Evolutionary conservation across 2,888 invertebrate genomes (phyloP), one percentile per base, ranked within the genome.

Genomic region (Kuschelorhynchus macadamiae): DNA sequence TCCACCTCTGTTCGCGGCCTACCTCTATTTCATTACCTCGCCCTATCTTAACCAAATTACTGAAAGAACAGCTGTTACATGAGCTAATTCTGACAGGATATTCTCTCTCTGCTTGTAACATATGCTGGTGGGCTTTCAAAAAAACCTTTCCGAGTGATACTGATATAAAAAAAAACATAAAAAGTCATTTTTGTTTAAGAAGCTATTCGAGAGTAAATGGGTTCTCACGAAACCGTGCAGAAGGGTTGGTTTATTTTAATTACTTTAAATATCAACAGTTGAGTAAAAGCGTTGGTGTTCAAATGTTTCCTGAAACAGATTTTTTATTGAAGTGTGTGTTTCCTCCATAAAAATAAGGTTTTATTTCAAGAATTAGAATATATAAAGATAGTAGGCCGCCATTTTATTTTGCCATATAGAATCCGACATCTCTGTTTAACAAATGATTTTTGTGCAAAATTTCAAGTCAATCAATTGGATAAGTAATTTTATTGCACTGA

Each of bases 121-220:
- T 61, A 62, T 62, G 62, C 44, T 9, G 18, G 20, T n/a, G 17
- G 5, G 1, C 17, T 16, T 46, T 46, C 14, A 57, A 56, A 57
- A 46, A 32, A 46, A 25, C 33, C 57, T 57, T 57, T 44, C n/a
- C 7, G 16, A 47, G 16, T 36, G 18, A 33, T n/a, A 33, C 14
- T 17, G 11, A 17, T 44, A 36, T 36, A 33, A 33, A 16, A 33
- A 52, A 52, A 52, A 33, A 32, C 4, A 32, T 72, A 74, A 74
- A 66, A 71, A 36, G 36, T 36, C 74, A 71, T 75, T 76, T 76
- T 76, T 73, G 9, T 36, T 36, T 11, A 12, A 36, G 36, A 36
- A 36, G 36, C 11, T 11, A 36, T 36, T 30, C 5, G 9, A 30
- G 9, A 4, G 30, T 7, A 30, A 9, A 30, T 30, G 2, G 36